Evolutionary conservation across 2,888 invertebrate genomes (phyloP).

Genomic region (Protophormia terraenovae): DNA sequence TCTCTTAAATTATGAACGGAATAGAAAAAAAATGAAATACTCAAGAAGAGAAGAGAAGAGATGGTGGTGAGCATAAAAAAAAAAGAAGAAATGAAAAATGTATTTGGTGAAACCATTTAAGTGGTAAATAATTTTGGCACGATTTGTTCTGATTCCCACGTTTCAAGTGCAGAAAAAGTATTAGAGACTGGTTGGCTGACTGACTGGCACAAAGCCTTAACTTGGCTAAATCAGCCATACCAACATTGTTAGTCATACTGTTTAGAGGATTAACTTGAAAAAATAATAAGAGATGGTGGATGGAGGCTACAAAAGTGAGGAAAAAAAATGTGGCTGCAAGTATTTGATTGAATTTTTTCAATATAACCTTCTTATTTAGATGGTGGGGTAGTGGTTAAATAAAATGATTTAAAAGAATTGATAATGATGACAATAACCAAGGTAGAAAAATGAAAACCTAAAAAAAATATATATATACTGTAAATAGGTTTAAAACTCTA

Average conservation of each 20-base stretch:
- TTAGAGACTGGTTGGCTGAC: constrained; percentile 17
- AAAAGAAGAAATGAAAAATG: constrained; percentile 70
- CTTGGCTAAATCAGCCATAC: constrained; percentile 53
- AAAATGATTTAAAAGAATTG: constrained; percentile 57
- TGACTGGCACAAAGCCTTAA: constrained; percentile 36
- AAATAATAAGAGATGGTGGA: too few species aligned
- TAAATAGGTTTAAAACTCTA: constrained; percentile 12
- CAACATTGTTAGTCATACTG: constrained; percentile 61
- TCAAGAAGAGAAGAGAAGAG: background rate
- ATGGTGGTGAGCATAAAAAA: background rate
- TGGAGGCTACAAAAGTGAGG: background rate
- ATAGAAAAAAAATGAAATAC: constrained; percentile 45
- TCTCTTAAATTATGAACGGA: constrained; percentile 66
- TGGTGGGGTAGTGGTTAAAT: constrained; percentile 4
- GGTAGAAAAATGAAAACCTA: background rate
- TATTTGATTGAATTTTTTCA: constrained; percentile 45
- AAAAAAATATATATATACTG: background rate
- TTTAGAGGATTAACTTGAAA: too few species aligned
- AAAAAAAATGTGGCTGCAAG: constrained; percentile 10
- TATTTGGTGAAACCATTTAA: constrained; percentile 72
- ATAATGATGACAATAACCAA: constrained; percentile 57
- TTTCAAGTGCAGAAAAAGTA: constrained; percentile 72
- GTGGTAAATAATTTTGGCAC: constrained; percentile 75
- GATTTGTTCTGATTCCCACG: constrained; percentile 75
- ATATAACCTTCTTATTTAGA: background rate